Conservation (phyloP, 2,113 vertebrate species). For the Trematomus loennbergii region DNA sequence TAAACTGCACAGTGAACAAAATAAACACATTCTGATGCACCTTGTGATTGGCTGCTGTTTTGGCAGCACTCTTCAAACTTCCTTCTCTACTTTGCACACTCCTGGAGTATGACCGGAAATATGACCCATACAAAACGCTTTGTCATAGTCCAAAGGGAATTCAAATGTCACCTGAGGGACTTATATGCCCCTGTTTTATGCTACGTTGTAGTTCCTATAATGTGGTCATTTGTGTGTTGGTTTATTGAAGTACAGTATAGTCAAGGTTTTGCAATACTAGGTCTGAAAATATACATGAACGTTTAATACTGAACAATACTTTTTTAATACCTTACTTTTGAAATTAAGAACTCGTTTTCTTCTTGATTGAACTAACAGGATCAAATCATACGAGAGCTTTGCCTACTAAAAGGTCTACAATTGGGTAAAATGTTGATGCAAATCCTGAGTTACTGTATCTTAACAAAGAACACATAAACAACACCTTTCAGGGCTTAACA, state of each 20-base stretch:
- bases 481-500: background rate
- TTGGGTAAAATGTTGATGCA: background rate
- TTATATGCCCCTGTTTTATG: background rate
- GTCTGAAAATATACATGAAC: background rate
- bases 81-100: slow-evolving; percentile 2
- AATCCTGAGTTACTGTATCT: background rate
- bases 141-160: background rate
- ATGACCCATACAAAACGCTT: background rate
- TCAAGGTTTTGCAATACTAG: too few relatives aligned
- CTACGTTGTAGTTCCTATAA: background rate
- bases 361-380: background rate
- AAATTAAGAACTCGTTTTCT: background rate
- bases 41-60: background rate
- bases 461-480: background rate
- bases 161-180: background rate
- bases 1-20: background rate
- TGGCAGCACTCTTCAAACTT: slow-evolving; percentile 5
- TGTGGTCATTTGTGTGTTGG: background rate
- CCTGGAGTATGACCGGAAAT: background rate
- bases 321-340: background rate
- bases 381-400: background rate
- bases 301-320: background rate
- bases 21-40: background rate
- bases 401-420: background rate
- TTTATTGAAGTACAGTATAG: background rate